phyloP scores from a whole-genome alignment of 2,888 invertebrate genomes.

The Hermodice carunculata region DNA sequence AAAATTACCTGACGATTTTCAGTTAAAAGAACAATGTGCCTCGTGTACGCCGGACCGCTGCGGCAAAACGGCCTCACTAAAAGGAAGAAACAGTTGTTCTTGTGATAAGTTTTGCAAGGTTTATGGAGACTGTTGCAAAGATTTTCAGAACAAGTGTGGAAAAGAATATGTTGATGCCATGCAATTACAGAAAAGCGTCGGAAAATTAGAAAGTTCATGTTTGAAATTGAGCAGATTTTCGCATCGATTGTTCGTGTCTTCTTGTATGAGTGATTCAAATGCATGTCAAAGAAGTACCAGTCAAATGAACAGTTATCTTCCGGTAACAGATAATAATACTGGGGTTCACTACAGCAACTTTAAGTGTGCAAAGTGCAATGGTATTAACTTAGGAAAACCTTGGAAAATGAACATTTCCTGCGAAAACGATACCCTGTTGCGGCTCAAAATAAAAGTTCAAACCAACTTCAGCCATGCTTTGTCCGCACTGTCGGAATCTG shows the following conservation, averaged over 20 bases:
- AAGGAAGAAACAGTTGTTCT: too few relatives aligned
- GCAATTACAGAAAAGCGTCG: background rate
- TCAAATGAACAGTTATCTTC: background rate
- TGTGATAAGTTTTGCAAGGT: background rate
- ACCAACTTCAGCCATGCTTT: too few relatives aligned
- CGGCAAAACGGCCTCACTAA: too few relatives aligned
- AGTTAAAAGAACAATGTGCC: too few relatives aligned
- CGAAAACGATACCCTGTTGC: too few relatives aligned
- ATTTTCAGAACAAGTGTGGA: background rate
- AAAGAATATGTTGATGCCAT: background rate
- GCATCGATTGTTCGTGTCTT: background rate
- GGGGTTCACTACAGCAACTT: background rate
- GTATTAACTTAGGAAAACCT: background rate
- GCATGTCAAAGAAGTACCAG: background rate
- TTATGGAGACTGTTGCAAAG: background rate
- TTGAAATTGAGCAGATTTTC: background rate
- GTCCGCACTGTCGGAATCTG: too few relatives aligned
- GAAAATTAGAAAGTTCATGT: background rate
- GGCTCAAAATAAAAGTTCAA: too few relatives aligned
- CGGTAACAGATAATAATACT: background rate
- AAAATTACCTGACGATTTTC: too few relatives aligned
- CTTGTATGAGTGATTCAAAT: background rate
- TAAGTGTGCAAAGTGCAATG: slow-evolving; percentile 7
- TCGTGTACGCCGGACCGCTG: too few relatives aligned
- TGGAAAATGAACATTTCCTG: background rate